A percentile compares a stretch with the other conserved stretches of the same genome.
Conservation (phyloP, 1,140 invertebrate genomes). For the Ceratina japonica region DNA sequence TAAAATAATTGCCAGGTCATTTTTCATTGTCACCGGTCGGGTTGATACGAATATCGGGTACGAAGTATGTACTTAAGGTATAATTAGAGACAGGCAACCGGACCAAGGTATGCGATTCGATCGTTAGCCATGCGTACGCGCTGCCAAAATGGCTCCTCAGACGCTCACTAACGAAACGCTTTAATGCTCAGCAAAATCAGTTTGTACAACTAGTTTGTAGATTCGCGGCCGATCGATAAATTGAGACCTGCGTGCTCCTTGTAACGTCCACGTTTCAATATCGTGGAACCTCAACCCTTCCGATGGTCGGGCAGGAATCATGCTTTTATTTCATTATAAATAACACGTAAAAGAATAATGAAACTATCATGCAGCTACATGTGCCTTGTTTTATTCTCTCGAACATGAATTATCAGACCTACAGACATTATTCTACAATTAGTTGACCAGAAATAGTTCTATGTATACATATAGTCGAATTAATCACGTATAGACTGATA, state of each 20-base stretch:
- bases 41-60: conserved; percentile 48
- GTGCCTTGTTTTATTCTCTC: no score
- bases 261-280: conserved; percentile 11
- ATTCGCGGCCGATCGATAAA: conserved; percentile 42
- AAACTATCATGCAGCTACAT: no score
- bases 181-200: conserved; percentile 40
- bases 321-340: no score
- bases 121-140: conserved; percentile 36
- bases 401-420: no score
- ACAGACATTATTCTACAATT: no score
- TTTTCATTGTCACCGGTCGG: conserved; percentile 46
- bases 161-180: conserved; percentile 7
- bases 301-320: no score
- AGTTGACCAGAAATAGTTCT: no score
- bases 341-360: no score
- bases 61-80: conserved; percentile 27
- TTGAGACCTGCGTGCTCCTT: conserved; percentile 42
- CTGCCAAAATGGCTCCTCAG: conserved; percentile 37
- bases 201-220: conserved; percentile 23
- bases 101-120: conserved; percentile 42
- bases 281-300: conserved; percentile 1
- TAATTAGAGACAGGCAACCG: conserved; percentile 48
- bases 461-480: no score
- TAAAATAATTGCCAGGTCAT: conserved; percentile 45
- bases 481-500: no score